Base-by-base conservation (phyloP, 2,888 invertebrate genomes). In the Euzetes globulus region DNA sequence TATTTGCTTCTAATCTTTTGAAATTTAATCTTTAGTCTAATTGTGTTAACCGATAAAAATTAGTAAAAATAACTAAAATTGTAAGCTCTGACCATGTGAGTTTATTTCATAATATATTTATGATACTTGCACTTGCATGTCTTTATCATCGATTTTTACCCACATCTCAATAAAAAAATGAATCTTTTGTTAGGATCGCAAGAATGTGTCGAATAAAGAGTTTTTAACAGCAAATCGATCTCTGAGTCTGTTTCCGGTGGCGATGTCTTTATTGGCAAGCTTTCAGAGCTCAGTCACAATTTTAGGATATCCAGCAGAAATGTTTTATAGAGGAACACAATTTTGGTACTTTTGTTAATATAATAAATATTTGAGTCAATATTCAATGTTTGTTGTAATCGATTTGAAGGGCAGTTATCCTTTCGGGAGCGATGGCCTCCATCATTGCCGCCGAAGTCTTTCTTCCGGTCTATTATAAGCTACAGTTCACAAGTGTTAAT, bases 191-290 rank as follows among this genome's bases (percentile, higher is more conserved):
- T 71, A 76, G 75, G 75, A 77, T 50, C 78, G 83, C 79, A 85
- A 84, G 78, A 84, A 86, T 81, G 88, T 78, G 83, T 90, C 82
- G 6, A 82, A 81, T 27, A 80, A 80, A 60, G 82, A 83, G 76
- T 81, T 82, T 68, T 79, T 83, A 25, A 80, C 83, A 58, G 83
- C 82, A 11, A 78, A 82, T 55, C 79, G 82, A 60, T 78, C 79
- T 19, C 81, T 83, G 80, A 78, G 80, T 50, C 80, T 82, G 50
- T 79, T 82, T 63, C 82, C 83, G 17, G 82, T 82, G 17, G 80
- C 82, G 25, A 79, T 82, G 78, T 82, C 81, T 11, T 77, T 83
- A 11, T 79, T 82, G 77, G 82, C 82, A 25, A 81, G 82, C 45
- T 82, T 77, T 37, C 77, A 81, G 78, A 81, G 82, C 77, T 81